Base-by-base conservation (phyloP, 64 coral and sea anemone genomes). In the Orbicella faveolata region DNA sequence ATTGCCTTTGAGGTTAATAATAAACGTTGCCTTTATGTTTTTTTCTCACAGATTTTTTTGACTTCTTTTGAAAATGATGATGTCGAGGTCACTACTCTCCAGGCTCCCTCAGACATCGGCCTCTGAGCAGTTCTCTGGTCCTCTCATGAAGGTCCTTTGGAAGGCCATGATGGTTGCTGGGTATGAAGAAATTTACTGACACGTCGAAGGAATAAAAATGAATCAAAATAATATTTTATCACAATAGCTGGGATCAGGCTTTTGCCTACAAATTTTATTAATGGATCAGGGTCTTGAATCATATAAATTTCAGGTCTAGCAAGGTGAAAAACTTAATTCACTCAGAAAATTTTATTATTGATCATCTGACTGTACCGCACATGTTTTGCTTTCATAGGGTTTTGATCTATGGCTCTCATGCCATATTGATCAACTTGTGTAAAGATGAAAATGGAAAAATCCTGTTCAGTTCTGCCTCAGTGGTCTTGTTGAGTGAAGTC, bases 401-500 rank as follows among this genome's bases (percentile, higher is more conserved):
- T 19, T 76, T 98, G 34, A 83, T 92, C 14, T 98, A 98, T 91
- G 95, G 95, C 15, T 98, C 95, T 11, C 95, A 98, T 75, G 80
- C 89, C 36, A 88, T 98, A 75, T 83, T 98, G 69, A 91, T 98
- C 52, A 98, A 94, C 73, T 63, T 98, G 78, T 98, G 92, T 35
- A 98, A 98, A 89, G 84, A 92, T 62, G 35, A 98, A 86, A 48
- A 79, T 23, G 92, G 92, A 35, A 94, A 90, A 51, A 98, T 98
- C 55, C 92, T 92, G 15, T 98, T 98, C 83, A 98, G 87, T 67
- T 98, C 95, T 64, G 95, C 92, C 36, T 90, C 95, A 30, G 95
- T 98, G 88, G 95, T 98, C 16, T 87, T 98, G 41, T 77, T 98
- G 68, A 98, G 93, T 89, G 95, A 98, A 85, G 89, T 98, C 59